Conservation (phyloP, 2,113 vertebrate genomes). For the Semnopithecus entellus region DNA sequence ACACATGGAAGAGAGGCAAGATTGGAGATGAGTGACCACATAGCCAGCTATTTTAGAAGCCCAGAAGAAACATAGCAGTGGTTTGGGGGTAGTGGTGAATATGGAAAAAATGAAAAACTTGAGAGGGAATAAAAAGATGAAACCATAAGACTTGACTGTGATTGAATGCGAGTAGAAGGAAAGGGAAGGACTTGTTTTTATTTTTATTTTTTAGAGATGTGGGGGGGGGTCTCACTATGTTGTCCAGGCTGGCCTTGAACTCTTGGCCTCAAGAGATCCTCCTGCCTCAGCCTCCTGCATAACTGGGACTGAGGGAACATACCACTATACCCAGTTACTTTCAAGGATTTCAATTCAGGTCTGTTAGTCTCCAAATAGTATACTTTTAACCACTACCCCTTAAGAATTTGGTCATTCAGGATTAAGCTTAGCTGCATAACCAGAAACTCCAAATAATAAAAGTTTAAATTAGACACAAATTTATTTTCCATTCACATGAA, state of each 20-base stretch:
- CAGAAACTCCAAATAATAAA: background rate
- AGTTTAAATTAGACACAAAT: background rate
- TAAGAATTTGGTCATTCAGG: background rate
- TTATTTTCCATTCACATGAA: background rate
- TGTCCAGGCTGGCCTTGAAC: background rate
- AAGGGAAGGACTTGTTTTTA: background rate
- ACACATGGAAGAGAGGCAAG: background rate
- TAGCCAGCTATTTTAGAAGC: background rate
- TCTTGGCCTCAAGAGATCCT: background rate
- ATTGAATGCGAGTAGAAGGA: background rate
- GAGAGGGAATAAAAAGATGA: background rate
- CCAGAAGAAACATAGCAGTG: background rate
- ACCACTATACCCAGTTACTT: background rate
- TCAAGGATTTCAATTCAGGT: background rate
- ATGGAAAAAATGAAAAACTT: background rate
- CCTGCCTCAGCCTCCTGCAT: background rate
- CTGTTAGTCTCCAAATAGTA: background rate
- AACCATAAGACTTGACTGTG: background rate
- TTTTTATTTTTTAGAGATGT: background rate
- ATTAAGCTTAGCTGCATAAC: background rate
- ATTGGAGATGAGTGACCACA: background rate
- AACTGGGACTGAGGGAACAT: background rate
- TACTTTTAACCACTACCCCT: background rate
- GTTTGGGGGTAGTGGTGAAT: background rate
- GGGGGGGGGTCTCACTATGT: background rate